Conservation (phyloP, 2,797 vertebrate species). For the Girardinus metallicus region DNA sequence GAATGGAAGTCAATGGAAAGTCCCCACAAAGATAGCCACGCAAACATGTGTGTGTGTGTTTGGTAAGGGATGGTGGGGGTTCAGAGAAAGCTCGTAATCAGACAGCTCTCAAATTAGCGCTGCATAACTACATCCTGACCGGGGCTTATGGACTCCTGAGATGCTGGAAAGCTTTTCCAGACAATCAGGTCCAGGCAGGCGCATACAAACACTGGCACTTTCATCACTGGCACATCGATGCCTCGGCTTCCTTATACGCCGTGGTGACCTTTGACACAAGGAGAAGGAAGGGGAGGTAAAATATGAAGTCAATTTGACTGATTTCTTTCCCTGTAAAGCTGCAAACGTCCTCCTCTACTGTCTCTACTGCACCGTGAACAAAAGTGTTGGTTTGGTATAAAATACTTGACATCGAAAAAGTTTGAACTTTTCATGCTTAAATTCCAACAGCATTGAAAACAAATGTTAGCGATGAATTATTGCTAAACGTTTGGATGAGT, state of each 20-base stretch:
- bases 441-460: background rate
- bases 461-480: background rate
- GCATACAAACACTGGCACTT: conserved; percentile 51
- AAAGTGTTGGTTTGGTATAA: background rate
- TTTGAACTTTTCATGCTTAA: background rate
- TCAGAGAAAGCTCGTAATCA: conserved; percentile 75
- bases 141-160: conserved; percentile 68
- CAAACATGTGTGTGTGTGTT: background rate
- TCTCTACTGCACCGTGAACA: background rate
- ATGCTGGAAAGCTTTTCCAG: conserved; percentile 62
- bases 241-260: conserved; percentile 60
- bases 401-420: background rate
- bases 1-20: too few species aligned
- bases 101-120: conserved; percentile 78
- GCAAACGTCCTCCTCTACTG: background rate
- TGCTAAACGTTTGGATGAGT: background rate
- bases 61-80: conserved; percentile 44
- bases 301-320: conserved; percentile 41
- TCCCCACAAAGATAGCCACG: too few species aligned
- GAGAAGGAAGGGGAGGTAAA: conserved; percentile 37
- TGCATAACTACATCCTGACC: conserved; percentile 81
- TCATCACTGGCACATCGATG: conserved; percentile 45
- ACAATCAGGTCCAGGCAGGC: conserved; percentile 51
- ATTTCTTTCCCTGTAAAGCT: conserved; percentile 51
- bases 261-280: conserved; percentile 65